Evolutionary conservation across 2,888 invertebrate species (phyloP).

Genomic region (Tachina fera): DNA sequence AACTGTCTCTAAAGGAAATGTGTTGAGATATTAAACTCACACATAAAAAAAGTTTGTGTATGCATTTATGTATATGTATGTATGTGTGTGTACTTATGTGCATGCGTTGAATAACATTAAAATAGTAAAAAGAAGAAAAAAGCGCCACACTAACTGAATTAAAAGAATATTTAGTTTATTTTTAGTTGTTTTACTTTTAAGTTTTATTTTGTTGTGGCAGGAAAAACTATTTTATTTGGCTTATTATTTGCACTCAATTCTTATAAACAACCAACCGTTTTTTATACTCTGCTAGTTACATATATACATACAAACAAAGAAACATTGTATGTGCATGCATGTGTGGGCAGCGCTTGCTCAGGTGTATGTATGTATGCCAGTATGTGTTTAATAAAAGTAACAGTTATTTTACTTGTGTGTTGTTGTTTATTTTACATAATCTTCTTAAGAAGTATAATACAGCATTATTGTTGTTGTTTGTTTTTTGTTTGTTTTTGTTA

Average conservation of each 20-base stretch:
- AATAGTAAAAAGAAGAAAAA: slow-evolving; percentile 6
- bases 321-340: no score
- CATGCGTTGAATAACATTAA: not conserved
- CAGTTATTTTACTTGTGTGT: slow-evolving; percentile 26
- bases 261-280: slow-evolving; percentile 16
- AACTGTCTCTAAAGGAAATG: not conserved
- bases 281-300: slow-evolving; percentile 2
- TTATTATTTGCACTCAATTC: slow-evolving; percentile 9
- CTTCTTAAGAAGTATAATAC: slow-evolving; percentile 57
- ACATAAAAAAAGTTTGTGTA: not conserved
- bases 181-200: slow-evolving; percentile 15
- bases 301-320: not conserved
- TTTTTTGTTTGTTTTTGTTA: not conserved
- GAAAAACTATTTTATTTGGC: slow-evolving; percentile 24
- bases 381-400: slow-evolving; percentile 12
- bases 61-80: not conserved
- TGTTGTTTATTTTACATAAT: slow-evolving; percentile 53
- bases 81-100: not conserved
- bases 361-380: not conserved
- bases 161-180: slow-evolving; percentile 27
- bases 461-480: slow-evolving; percentile 20
- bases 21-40: not conserved
- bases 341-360: not conserved
- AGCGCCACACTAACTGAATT: slow-evolving; percentile 57
- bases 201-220: slow-evolving; percentile 26